Base-by-base conservation (phyloP, 2,113 vertebrate genomes). In the Mus musculus region DNA sequence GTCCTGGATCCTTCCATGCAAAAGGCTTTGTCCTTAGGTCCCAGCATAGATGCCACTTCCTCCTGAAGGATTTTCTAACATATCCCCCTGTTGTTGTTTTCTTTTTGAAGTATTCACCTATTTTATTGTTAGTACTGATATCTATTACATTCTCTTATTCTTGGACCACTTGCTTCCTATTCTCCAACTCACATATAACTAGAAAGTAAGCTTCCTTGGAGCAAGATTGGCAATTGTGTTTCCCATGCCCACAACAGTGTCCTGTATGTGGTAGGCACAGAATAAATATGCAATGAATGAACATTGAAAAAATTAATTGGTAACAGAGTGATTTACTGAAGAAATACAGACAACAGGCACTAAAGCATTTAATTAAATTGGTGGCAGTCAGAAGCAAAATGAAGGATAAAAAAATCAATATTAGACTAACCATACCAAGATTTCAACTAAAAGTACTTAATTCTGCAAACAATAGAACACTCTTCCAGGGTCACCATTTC, bases 371-470 rank as follows among this genome's bases (percentile, higher is more conserved):
- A 93, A 95, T 94, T 96, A 95, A 89, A 85, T 69, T 90, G 90
- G 30, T 93, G 75, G 39, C 36, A 87, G 26, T 91, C 80, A 73
- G 82, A 95, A 95, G n/a, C 22, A 81, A 96, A 92, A 76, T 89
- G 77, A 71, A 85, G 88, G 76, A 52, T 33, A 56, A 87, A 89
- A 80, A 69, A 78, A 91, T 90, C 90, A 91, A 61, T 93, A 94
- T 88, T 88, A 94, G 52, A 49, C 36, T 85, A 94, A 95, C 90
- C 69, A 63, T 42, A 90, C 65, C 28, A 59, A 96, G 84, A 95
- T 97, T 97, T 93, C 22, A 88, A 88, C 30, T 77, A 82, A 94
- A 73, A 49, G 13, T 95, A 91, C 92, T 96, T 93, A 91, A 95
- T 96, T 78, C 63, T 80, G n/a, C 13, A 77, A 94, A 88, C 59